A percentile compares a stretch with the other conserved stretches of the same genome.
These are phyloP conservation scores for Cephus runcator DNA, from an alignment of 2,888 invertebrate species.

Conservation along the genomic window DNA sequence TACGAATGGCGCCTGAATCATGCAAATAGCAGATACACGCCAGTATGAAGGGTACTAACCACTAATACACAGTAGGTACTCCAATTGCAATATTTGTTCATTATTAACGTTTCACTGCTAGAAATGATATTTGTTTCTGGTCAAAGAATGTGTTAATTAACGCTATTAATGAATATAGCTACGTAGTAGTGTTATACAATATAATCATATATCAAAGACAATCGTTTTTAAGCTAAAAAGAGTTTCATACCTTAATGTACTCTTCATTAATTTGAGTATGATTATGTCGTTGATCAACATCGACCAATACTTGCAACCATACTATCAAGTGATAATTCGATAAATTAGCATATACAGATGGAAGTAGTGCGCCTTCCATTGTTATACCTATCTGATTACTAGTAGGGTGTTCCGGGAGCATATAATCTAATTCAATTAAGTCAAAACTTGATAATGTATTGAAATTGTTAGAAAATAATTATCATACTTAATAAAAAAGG, in stretches of 20 bases:
- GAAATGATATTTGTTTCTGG: neutral
- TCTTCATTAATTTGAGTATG: neutral
- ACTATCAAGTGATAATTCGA: constrained; percentile 65
- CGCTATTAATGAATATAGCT: neutral
- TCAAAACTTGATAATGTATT: neutral
- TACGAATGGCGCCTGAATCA: neutral
- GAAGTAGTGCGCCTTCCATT: constrained; percentile 72
- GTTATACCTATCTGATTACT: constrained; percentile 68
- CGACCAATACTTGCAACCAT: constrained; percentile 66
- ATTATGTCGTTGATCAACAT: constrained; percentile 41
- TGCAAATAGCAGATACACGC: neutral
- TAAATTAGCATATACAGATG: constrained; percentile 67
- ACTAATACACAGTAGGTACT: neutral
- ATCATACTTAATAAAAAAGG: constrained; percentile 43
- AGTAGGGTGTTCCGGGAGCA: constrained; percentile 49
- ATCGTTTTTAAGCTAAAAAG: neutral
- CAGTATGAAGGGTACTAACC: neutral
- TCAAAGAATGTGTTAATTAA: neutral
- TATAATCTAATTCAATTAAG: constrained; percentile 34
- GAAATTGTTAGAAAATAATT: neutral
- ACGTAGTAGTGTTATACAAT: neutral
- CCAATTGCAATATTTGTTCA: neutral
- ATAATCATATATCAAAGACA: neutral
- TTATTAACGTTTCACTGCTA: neutral
- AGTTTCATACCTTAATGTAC: neutral